Evolutionary conservation across 2,113 vertebrate species (phyloP).

Genomic region (Pomatostomus ruficeps): DNA sequence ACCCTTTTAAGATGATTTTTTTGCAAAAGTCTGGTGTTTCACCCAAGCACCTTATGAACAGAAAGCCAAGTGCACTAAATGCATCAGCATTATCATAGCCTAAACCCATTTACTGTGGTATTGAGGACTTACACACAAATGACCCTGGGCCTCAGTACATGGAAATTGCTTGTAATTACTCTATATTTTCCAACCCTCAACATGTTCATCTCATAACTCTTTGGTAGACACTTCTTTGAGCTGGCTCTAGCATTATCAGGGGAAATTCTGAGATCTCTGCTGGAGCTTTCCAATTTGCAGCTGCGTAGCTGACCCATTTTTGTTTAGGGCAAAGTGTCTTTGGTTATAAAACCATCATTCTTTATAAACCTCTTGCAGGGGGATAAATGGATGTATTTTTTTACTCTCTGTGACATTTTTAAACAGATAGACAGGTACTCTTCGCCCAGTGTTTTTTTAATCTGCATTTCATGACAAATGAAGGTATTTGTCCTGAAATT

Average conservation of each 20-base stretch:
- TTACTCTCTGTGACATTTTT: constrained; percentile 47
- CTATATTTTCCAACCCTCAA: constrained; percentile 34
- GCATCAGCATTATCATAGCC: neutral
- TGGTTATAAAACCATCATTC: constrained; percentile 56
- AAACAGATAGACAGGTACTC: neutral
- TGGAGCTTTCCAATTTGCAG: constrained; percentile 28
- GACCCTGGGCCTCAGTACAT: constrained; percentile 18
- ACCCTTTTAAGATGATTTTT: neutral
- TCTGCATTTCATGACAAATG: constrained; percentile 55
- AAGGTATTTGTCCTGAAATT: constrained; percentile 43
- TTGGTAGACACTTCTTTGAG: constrained; percentile 14
- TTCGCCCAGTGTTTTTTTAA: constrained; percentile 61
- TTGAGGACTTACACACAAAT: constrained; percentile 14
- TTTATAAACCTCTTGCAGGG: constrained; percentile 28
- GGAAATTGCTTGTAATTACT: constrained; percentile 58
- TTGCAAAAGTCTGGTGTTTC: neutral
- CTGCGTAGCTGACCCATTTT: constrained; percentile 13
- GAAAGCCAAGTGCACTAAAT: constrained; percentile 6
- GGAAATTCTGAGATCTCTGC: constrained; percentile 26
- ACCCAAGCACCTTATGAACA: neutral
- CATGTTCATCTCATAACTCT: constrained; percentile 1
- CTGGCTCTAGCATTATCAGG: neutral
- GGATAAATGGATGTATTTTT: constrained; percentile 38
- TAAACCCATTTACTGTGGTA: constrained; percentile 44
- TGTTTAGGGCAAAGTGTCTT: constrained; percentile 47